Evolutionary conservation across 2,113 vertebrate genomes (phyloP), one percentile per base, ranked within the genome.

Genomic region (human (Homo sapiens)): DNA sequence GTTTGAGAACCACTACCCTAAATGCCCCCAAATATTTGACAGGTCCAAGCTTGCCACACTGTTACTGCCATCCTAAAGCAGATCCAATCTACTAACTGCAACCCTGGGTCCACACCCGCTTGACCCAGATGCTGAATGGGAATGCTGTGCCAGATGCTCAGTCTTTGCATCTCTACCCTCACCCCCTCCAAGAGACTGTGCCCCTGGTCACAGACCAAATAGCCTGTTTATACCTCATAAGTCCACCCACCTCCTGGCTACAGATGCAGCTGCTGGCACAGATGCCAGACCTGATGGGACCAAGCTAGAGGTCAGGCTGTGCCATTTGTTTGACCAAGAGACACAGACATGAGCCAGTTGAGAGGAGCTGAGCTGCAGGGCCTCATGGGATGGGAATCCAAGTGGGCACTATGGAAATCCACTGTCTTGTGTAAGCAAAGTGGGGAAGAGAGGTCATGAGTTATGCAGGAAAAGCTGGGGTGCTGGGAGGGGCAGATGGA

Each of bases 61-160:
- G 12, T 52, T 40, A 43, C 40, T 61, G 40, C 38, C 38, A 55
- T 18, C 75, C 13, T 5, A 88, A 91, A 50, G 14, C 38, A 88
- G 55, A 59, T 59, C 43, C 30, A 20, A 11, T 30, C 32, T 72
- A 81, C 59, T 20, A 75, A 57, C 48, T 14, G 22, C 25, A 50
- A 18, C 20, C 57, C n/a, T 45, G 8, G 45, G 38, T 14, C 55
- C 14, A 25, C 8, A 40, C 5, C 66, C n/a, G 45, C 70, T 5
- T 4, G 43, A 45, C 11, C 17, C 7, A 22, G 81, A 23, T 14
- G 11, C n/a, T 7, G 6, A 40, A 70, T 0, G 0, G 18, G 64
- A 43, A 30, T 14, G 35, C n/a, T 27, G 25, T 12, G 48, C 78
- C 40, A 70, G 76, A 52, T 59, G 59, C 45, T 78, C 76, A 23